Evolutionary conservation across 2,888 invertebrate genomes (phyloP).

Genomic region (Nomada hirtipes): DNA sequence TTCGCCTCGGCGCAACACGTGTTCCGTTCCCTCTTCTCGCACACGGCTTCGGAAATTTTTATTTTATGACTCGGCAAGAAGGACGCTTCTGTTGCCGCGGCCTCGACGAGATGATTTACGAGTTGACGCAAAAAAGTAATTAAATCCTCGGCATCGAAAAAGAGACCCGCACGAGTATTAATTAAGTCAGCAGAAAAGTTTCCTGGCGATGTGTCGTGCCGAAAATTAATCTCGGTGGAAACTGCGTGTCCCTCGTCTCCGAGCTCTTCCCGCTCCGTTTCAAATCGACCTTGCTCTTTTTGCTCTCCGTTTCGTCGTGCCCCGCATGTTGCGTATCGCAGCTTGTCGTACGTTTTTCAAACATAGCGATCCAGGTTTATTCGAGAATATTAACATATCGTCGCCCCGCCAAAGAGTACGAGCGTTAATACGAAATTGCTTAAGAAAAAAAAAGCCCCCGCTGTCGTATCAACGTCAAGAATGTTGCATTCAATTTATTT

Average conservation of each 20-base stretch:
- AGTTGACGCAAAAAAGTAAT: constrained; percentile 83
- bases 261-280: constrained; percentile 36
- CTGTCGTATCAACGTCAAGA: constrained; percentile 16
- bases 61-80: constrained; percentile 80
- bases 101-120: constrained; percentile 80
- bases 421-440: neutral
- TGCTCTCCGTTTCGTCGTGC: neutral
- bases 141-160: constrained; percentile 77
- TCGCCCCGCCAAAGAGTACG: too few relatives aligned
- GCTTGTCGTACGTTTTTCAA: constrained; percentile 6
- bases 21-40: constrained; percentile 52
- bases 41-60: constrained; percentile 63
- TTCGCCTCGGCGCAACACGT: constrained; percentile 46
- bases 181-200: constrained; percentile 77
- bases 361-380: neutral
- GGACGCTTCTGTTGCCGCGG: constrained; percentile 62
- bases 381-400: constrained; percentile 1
- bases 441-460: neutral
- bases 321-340: neutral
- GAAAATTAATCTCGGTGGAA: constrained; percentile 77
- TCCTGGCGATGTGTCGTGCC: constrained; percentile 53
- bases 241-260: constrained; percentile 33
- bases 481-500: constrained; percentile 49
- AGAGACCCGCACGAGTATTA: constrained; percentile 75
- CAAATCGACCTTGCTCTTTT: constrained; percentile 31